A percentile compares a stretch with the other conserved stretches of the same genome.
These are phyloP conservation scores for Salvator merianae DNA, from an alignment of 2,113 vertebrate species.

Conservation along the genomic window DNA sequence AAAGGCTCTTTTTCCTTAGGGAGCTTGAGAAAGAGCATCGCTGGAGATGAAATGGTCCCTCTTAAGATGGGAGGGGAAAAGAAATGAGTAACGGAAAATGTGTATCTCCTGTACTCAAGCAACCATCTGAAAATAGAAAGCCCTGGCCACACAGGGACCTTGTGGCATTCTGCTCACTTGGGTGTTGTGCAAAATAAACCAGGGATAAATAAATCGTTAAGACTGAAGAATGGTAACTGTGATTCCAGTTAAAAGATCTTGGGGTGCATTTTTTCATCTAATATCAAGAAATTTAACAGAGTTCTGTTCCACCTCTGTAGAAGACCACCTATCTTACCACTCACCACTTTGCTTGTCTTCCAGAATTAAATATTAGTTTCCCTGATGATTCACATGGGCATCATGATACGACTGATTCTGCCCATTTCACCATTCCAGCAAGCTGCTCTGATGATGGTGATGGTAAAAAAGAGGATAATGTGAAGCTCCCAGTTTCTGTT, in stretches of 20 bases:
- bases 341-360: constrained; percentile 16
- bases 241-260: not conserved
- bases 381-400: constrained; percentile 12
- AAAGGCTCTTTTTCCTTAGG: not conserved
- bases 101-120: constrained; percentile 7
- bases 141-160: not conserved
- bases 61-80: not conserved
- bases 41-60: not conserved
- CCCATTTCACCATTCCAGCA: constrained; percentile 22
- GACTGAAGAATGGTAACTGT: not conserved
- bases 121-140: constrained; percentile 20
- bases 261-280: not conserved
- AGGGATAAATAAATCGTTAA: not conserved
- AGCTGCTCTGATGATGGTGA: constrained; percentile 7
- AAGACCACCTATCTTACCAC: not conserved
- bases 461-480: constrained; percentile 12
- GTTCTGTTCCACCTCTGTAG: not conserved
- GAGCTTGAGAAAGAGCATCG: constrained; percentile 3
- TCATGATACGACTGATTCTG: not conserved
- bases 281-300: not conserved
- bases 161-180: not conserved
- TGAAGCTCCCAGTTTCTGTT: constrained; percentile 38
- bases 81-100: not conserved
- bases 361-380: constrained; percentile 5
- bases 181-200: constrained; percentile 8